These are phyloP conservation scores for Oophaga sylvatica DNA, from an alignment of 2,797 vertebrate species.

Conservation along the genomic window DNA sequence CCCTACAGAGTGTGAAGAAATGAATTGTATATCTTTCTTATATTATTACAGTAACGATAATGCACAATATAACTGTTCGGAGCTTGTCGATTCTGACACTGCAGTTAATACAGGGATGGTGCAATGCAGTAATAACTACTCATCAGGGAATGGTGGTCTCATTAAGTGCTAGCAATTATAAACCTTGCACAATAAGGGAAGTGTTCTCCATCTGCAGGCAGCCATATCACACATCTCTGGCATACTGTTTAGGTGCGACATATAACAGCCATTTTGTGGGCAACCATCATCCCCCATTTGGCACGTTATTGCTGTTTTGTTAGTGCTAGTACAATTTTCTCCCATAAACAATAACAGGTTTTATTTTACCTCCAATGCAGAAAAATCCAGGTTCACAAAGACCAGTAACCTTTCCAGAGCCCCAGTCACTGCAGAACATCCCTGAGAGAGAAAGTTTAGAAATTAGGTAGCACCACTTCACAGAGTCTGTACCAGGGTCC, in stretches of 20 bases:
- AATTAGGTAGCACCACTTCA: not conserved
- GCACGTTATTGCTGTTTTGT: too few species aligned
- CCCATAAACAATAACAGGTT: not conserved
- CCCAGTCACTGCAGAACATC: conserved; percentile 85
- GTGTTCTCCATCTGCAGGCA: not conserved
- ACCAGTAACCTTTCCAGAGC: conserved; percentile 80
- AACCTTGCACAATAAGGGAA: not conserved
- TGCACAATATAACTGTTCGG: too few species aligned
- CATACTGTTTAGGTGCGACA: too few species aligned
- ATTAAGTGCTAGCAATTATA: not conserved
- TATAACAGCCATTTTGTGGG: too few species aligned
- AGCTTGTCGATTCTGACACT: not conserved
- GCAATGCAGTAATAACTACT: not conserved
- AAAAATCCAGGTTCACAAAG: conserved; percentile 84
- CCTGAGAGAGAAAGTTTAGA: conserved; percentile 67
- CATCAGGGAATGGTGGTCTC: not conserved
- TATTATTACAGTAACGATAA: not conserved
- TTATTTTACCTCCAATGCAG: conserved; percentile 78
- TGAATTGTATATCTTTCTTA: not conserved
- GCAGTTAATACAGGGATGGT: not conserved
- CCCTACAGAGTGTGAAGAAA: not conserved
- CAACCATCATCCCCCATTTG: too few species aligned
- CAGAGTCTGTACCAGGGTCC: not conserved
- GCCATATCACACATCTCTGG: too few species aligned
- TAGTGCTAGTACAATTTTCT: not conserved